phyloP scores from a whole-genome alignment of 2,888 invertebrate genomes.

The Micropterix aruncella region DNA sequence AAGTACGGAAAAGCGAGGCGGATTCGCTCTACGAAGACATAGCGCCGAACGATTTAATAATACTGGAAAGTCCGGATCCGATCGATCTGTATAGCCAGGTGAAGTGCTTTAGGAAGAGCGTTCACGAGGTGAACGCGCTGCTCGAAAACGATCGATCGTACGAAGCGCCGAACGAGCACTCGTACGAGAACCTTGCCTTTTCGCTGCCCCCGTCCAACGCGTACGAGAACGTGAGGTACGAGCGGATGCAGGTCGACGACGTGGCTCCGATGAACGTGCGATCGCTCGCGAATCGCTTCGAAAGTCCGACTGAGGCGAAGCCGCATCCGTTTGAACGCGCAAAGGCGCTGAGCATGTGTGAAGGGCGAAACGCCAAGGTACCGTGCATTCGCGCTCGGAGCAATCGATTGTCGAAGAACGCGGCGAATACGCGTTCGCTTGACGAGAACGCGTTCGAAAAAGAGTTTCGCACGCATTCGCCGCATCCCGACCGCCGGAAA shows the following conservation, averaged over 20 bases:
- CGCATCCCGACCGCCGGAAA: conserved; percentile 35
- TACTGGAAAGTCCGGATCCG: conserved; percentile 40
- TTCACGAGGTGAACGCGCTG: conserved; percentile 55
- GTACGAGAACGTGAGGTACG: neutral
- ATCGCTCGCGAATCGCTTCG: conserved; percentile 48
- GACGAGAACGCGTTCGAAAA: conserved; percentile 62
- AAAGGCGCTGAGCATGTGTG: conserved; percentile 12
- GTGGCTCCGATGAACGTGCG: conserved; percentile 34
- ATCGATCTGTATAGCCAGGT: conserved; percentile 59
- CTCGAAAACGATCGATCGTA: too few species aligned
- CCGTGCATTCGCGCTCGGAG: conserved; percentile 47
- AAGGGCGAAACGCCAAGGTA: conserved; percentile 14
- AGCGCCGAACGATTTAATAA: conserved; percentile 33
- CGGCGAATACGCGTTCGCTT: conserved; percentile 49
- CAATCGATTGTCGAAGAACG: conserved; percentile 40
- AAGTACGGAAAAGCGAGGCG: conserved; percentile 29
- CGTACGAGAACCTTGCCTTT: neutral
- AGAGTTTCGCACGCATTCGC: conserved; percentile 39
- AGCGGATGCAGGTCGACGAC: conserved; percentile 10
- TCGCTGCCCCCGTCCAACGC: too few species aligned
- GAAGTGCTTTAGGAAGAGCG: conserved; percentile 57
- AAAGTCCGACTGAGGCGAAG: conserved; percentile 45
- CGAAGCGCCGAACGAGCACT: neutral
- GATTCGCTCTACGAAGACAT: conserved; percentile 46
- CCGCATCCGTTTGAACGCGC: conserved; percentile 19